Percentiles rank a stretch among this genome's conserved stretches.
phyloP scores from a whole-genome alignment of 2,888 invertebrate genomes.

The Chrysolina oricalcia region DNA sequence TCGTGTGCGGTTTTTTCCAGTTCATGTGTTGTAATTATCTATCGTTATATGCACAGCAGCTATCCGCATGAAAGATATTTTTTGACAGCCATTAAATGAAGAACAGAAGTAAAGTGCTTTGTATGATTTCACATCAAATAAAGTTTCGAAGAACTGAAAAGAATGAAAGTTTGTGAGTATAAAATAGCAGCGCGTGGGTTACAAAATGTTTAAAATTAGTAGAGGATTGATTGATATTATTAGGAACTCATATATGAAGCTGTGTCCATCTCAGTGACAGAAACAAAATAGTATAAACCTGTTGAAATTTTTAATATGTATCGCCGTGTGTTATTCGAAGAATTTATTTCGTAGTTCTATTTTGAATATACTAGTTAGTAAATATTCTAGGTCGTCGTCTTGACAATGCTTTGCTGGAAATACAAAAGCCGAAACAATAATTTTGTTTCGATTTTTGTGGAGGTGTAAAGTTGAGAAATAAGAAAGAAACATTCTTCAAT shows the following conservation, averaged over 20 bases:
- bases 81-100: too few species aligned
- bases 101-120: neutral
- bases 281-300: neutral
- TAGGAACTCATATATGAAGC: neutral
- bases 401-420: neutral
- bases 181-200: neutral
- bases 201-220: conserved; percentile 1
- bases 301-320: neutral
- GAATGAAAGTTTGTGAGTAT: neutral
- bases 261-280: conserved; percentile 8
- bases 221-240: conserved; percentile 11
- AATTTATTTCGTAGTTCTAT: conserved; percentile 1
- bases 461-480: too few species aligned
- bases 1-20: too few species aligned
- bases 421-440: too few species aligned
- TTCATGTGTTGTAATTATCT: too few species aligned
- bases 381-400: neutral
- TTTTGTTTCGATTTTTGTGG: too few species aligned
- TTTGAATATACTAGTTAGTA: neutral
- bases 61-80: too few species aligned
- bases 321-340: neutral
- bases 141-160: neutral
- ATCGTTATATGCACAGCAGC: too few species aligned
- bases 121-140: neutral
- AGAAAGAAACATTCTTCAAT: too few species aligned